Conservation (phyloP, 1,140 invertebrate species). For the Drosophila sp. region DNA sequence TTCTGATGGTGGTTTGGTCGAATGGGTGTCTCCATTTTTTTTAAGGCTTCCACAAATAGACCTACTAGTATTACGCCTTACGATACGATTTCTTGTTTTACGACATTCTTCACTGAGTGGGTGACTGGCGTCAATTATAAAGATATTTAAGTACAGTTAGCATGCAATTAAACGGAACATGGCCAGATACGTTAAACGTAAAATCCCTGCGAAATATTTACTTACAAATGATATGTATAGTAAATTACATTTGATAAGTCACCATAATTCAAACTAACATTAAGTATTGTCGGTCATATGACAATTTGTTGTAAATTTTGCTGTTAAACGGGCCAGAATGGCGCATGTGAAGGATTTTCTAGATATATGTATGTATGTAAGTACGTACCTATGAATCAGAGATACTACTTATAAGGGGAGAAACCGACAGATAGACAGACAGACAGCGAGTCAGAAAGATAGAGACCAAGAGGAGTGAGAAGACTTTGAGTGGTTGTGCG, state of each 20-base stretch:
- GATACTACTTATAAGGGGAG: too few relatives aligned
- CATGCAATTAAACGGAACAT: slow-evolving; percentile 68
- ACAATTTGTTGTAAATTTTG: slow-evolving; percentile 80
- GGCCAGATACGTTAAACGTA: slow-evolving; percentile 25
- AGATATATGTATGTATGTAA: too few relatives aligned
- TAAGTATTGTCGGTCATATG: slow-evolving; percentile 71
- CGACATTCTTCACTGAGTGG: slow-evolving; percentile 64
- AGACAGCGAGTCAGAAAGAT: not conserved
- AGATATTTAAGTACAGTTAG: slow-evolving; percentile 81
- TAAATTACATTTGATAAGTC: slow-evolving; percentile 32
- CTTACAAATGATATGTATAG: slow-evolving; percentile 4
- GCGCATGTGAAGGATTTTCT: slow-evolving; percentile 38
- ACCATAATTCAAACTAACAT: slow-evolving; percentile 62
- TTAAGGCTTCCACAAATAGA: slow-evolving; percentile 59
- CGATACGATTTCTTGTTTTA: slow-evolving; percentile 57
- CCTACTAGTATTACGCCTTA: slow-evolving; percentile 72
- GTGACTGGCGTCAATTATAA: slow-evolving; percentile 77
- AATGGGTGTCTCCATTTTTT: slow-evolving; percentile 35
- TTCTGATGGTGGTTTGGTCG: slow-evolving; percentile 28
- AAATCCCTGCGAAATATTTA: slow-evolving; percentile 61
- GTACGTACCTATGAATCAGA: not conserved
- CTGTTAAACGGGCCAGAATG: slow-evolving; percentile 33
- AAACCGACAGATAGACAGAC: not conserved
- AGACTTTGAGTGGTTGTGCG: slow-evolving; percentile 1
- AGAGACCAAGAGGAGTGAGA: not conserved